phyloP scores from a whole-genome alignment of 2,888 invertebrate genomes.

The Cryptops parisi region DNA sequence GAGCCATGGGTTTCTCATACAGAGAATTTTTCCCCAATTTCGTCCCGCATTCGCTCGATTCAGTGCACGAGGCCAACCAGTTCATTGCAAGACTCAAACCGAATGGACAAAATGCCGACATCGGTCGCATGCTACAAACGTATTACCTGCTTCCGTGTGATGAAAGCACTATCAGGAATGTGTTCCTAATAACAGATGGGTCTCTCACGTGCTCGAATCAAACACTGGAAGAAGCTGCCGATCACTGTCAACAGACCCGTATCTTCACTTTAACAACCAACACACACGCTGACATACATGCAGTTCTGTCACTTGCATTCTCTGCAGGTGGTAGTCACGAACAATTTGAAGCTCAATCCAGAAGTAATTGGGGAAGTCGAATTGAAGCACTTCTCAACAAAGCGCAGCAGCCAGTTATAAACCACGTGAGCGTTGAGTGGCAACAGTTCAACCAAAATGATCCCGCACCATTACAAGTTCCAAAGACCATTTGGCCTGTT shows the following conservation, averaged over 20 bases:
- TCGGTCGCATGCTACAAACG: constrained; percentile 3
- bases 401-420: constrained; percentile 13
- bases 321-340: not conserved
- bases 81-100: constrained; percentile 12
- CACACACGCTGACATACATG: not conserved
- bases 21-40: constrained; percentile 14
- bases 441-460: constrained; percentile 13
- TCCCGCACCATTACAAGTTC: constrained; percentile 13
- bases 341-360: not conserved
- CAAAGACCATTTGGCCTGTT: constrained; percentile 9
- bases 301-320: not conserved
- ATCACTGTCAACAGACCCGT: not conserved
- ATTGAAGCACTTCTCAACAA: constrained; percentile 12
- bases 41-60: constrained; percentile 1
- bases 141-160: constrained; percentile 11
- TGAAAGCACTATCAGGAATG: constrained; percentile 1
- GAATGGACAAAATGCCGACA: constrained; percentile 8
- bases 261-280: not conserved
- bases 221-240: not conserved
- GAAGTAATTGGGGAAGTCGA: not conserved
- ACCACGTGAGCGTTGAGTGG: constrained; percentile 17
- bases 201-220: constrained; percentile 2
- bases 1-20: constrained; percentile 29
- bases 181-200: constrained; percentile 17
- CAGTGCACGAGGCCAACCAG: constrained; percentile 4